These are phyloP conservation scores for Cynopterus sphinx DNA, from an alignment of 2,797 vertebrate species.

Conservation along the genomic window DNA sequence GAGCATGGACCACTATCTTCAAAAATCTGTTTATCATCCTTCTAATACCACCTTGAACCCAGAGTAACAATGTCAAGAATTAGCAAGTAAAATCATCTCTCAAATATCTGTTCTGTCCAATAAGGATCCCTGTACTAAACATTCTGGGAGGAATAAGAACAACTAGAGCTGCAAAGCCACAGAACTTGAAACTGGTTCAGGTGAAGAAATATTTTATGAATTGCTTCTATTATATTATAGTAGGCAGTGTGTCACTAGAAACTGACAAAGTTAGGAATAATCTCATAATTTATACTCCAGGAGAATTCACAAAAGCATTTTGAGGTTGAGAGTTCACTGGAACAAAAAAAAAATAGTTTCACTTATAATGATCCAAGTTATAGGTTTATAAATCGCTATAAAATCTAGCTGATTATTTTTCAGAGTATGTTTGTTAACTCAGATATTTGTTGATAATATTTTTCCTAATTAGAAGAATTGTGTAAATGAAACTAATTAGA, in stretches of 20 bases:
- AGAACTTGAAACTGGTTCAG: constrained; percentile 57
- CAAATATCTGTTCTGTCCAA: not conserved
- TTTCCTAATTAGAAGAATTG: not conserved
- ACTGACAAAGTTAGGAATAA: constrained; percentile 71
- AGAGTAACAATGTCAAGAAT: not conserved
- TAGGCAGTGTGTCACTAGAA: constrained; percentile 62
- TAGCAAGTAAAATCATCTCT: constrained; percentile 51
- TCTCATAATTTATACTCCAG: constrained; percentile 74
- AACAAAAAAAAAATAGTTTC: constrained; percentile 62
- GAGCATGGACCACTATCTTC: not conserved
- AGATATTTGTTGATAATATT: constrained; percentile 1
- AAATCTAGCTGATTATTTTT: constrained; percentile 41
- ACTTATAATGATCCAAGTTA: constrained; percentile 42
- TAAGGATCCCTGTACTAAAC: not conserved
- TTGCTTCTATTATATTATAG: constrained; percentile 68
- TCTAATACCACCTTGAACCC: not conserved
- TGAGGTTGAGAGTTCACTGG: constrained; percentile 70
- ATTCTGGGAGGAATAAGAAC: constrained; percentile 31
- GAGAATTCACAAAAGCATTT: constrained; percentile 65
- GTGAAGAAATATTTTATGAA: constrained; percentile 68
- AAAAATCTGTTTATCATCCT: not conserved
- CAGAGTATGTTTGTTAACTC: not conserved
- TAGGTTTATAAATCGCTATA: constrained; percentile 40
- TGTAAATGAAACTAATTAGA: not conserved
- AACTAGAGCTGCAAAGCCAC: constrained; percentile 16